Evolutionary conservation across 2,113 vertebrate species (phyloP), one percentile per base, ranked within the genome.

Genomic region (Delphinapterus leucas): DNA sequence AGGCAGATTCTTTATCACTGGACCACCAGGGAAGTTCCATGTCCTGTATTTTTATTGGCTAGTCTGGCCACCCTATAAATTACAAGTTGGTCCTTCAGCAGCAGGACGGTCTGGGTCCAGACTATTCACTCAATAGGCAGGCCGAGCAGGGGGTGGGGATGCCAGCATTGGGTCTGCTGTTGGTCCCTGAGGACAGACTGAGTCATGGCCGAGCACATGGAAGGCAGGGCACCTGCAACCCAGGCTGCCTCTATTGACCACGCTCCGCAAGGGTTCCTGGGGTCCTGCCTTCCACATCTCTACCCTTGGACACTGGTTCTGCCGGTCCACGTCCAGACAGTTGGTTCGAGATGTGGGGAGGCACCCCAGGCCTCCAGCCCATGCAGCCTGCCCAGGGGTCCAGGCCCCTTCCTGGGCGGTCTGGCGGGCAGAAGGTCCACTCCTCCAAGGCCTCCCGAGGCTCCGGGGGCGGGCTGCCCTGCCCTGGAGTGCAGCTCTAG

Each of bases 91-190:
- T 14, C 15, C 47, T 38, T 71, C 21, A 13, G 44, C 7, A 8
- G 9, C 58, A 33, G 14, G 49, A 2, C 5, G 31, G 79, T 44
- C 53, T 18, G 28, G 4, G 55, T 44, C 41, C 11, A 63, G 23
- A 38, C 6, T 14, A 20, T 12, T 10, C 55, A 6, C 3, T 4
- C 0, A 10, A 31, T 53, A 3, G 11, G 8, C 1, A 5, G 36
- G 67, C 44, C 7, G 7, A 10, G 31, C 8, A 17, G 67, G 15
- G 14, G 18, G 31, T 13, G 3, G 31, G 17, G 61, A 38, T n/a
- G 73, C 60, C 38, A 17, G 53, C 2, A 5, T 5, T 10, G 26
- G 67, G 49, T 11, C 33, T 67, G 47, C 58, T 23, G 55, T 11
- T 7, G 33, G 60, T 67, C 77, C 60, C 41, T 12, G 26, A 76